These are phyloP conservation scores for Bombylius major DNA, from an alignment of 2,888 invertebrate species.

Conservation along the genomic window DNA sequence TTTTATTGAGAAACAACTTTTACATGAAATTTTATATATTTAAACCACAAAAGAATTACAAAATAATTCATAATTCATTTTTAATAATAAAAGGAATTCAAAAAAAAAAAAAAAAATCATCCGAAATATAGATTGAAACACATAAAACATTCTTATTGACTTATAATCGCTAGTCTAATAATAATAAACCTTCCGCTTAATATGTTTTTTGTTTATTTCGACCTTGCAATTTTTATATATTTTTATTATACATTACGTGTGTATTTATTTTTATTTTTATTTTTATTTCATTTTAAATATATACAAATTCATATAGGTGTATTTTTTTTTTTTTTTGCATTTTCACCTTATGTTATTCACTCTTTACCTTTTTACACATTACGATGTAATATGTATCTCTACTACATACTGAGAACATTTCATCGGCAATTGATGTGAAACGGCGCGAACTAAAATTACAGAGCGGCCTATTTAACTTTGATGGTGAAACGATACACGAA, in stretches of 20 bases:
- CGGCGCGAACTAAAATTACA: slow-evolving; percentile 35
- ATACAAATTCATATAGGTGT: background rate
- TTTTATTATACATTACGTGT: background rate
- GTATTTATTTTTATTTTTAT: background rate
- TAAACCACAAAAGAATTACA: too few relatives aligned
- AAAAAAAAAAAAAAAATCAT: too few relatives aligned
- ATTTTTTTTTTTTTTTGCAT: background rate
- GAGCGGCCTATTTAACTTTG: slow-evolving; percentile 37
- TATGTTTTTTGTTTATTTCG: background rate
- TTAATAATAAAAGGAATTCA: too few relatives aligned
- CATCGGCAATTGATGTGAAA: slow-evolving; percentile 25
- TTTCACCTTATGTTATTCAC: background rate
- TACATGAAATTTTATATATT: too few relatives aligned
- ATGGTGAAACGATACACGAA: slow-evolving; percentile 34
- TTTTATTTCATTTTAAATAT: background rate
- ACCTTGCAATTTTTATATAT: background rate
- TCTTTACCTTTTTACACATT: background rate
- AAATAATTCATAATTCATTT: too few relatives aligned
- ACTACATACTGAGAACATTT: slow-evolving; percentile 7
- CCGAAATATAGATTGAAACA: too few relatives aligned
- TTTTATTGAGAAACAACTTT: too few relatives aligned
- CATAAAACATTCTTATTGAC: too few relatives aligned
- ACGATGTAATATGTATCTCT: too few relatives aligned
- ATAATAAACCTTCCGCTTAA: too few relatives aligned
- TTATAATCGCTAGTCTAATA: too few relatives aligned